phyloP scores from a whole-genome alignment of 2,888 invertebrate species.

The Nomada hirtipes region DNA sequence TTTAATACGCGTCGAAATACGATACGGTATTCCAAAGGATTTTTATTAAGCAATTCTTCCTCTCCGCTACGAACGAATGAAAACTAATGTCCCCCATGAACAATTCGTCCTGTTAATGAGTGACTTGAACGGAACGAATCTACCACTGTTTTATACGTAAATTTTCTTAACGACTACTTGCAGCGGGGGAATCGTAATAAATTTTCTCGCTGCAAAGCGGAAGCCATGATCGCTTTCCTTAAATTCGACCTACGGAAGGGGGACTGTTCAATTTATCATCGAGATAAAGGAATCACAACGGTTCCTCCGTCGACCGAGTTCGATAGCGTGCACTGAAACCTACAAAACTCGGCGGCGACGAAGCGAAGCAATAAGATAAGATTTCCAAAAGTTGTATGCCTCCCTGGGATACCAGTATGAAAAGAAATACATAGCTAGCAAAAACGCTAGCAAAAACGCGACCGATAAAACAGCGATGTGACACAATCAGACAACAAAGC shows the following conservation, averaged over 20 bases:
- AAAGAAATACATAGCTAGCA: constrained; percentile 6
- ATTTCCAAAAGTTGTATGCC: constrained; percentile 48
- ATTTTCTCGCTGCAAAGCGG: constrained; percentile 15
- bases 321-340: constrained; percentile 47
- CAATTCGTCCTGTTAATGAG: too few relatives aligned
- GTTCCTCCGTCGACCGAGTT: constrained; percentile 44
- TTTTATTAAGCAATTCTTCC: neutral
- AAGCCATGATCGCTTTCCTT: constrained; percentile 31
- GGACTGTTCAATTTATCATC: constrained; percentile 61
- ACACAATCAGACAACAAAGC: neutral
- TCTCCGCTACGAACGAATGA: neutral
- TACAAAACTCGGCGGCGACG: constrained; percentile 50
- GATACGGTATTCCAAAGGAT: neutral
- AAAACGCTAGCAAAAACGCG: neutral
- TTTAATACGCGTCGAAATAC: constrained; percentile 5
- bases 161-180: neutral
- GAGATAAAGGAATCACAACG: constrained; percentile 54
- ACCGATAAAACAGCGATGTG: neutral
- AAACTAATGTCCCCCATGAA: too few relatives aligned
- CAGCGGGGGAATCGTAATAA: constrained; percentile 16
- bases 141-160: neutral
- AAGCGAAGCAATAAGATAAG: constrained; percentile 62
- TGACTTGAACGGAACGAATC: neutral
- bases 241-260: constrained; percentile 24
- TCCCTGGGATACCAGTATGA: neutral